Evolutionary conservation across 2,113 vertebrate species (phyloP), one percentile per base, ranked within the genome.

Genomic region (Eurystomus gularis): DNA sequence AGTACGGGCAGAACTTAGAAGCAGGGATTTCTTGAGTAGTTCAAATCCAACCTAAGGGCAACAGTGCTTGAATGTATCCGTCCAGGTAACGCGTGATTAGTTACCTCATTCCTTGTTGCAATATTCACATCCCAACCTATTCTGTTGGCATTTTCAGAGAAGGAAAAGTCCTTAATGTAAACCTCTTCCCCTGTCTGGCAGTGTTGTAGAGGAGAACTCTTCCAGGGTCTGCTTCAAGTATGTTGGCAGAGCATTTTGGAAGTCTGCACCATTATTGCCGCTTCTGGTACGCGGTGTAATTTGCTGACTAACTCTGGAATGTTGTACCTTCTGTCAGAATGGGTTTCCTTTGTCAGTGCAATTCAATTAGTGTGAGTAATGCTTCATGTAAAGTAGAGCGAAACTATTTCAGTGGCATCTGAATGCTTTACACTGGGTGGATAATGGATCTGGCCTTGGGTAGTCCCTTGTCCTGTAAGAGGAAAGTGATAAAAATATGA

Each of bases 221-320:
- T 55, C 16, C 52, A 60, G 52, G 35, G 7, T 55, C 40, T 66
- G 37, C 68, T 78, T 58, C 37, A 65, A 17, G 17, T 40, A 3
- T 17, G 4, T 39, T 85, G 61, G 33, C 71, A 83, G 65, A 85
- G 19, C 49, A 58, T 33, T 90, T 64, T n/a, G 51, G 28, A 79
- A 79, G 11, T 42, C 35, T 75, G 51, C 1, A 0, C 31, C 73
- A 1, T 82, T 76, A 7, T 29, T 86, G 35, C 44, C 90, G 55
- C 61, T 93, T 42, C 46, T 82, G 26, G 23, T 87, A 57, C 58
- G 51, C 70, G 25, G 39, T 49, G 54, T 65, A 40, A 85, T 77
- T 76, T 95, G 71, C 93, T 96, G 89, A 91, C 48, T 87, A 93
- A 85, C 37, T 93, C 76, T 69, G 21, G 31, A 17, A 5, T 90